Evolutionary conservation across 2,113 vertebrate species (phyloP).

Genomic region (Phoenicopterus ruber): DNA sequence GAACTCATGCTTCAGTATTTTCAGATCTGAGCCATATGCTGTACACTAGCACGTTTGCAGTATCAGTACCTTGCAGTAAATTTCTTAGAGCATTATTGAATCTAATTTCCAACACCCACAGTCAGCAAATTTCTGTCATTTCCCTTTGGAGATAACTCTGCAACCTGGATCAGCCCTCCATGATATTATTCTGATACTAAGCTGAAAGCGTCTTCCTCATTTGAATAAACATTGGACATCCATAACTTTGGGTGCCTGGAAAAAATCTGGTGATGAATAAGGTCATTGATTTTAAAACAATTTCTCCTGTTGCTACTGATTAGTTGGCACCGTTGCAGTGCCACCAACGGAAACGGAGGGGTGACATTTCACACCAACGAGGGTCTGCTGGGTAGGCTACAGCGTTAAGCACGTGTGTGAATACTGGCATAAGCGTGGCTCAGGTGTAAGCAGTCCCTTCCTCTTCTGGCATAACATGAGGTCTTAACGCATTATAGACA

Average conservation of each 20-base stretch:
- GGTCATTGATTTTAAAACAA: not conserved
- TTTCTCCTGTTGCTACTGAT: not conserved
- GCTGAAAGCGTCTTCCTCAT: not conserved
- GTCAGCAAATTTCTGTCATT: not conserved
- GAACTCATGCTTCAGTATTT: slow-evolving; percentile 3
- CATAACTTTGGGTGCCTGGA: not conserved
- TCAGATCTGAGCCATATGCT: slow-evolving; percentile 34
- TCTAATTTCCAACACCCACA: not conserved
- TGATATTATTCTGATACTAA: not conserved
- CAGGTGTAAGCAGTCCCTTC: not conserved
- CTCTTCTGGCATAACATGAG: not conserved
- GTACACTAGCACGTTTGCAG: not conserved
- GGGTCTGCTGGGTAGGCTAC: not conserved
- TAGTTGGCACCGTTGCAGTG: not conserved
- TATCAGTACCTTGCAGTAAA: not conserved
- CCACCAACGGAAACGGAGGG: not conserved
- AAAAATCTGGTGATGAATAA: not conserved
- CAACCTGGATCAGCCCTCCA: not conserved
- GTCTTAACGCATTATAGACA: not conserved
- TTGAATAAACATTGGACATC: not conserved
- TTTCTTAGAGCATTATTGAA: not conserved
- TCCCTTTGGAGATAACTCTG: not conserved
- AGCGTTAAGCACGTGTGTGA: not conserved
- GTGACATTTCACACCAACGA: not conserved
- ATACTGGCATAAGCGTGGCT: rapidly evolving